Evolutionary conservation across 23 tunicate species (phyloP).

Genomic region (Phallusia fumigata): DNA sequence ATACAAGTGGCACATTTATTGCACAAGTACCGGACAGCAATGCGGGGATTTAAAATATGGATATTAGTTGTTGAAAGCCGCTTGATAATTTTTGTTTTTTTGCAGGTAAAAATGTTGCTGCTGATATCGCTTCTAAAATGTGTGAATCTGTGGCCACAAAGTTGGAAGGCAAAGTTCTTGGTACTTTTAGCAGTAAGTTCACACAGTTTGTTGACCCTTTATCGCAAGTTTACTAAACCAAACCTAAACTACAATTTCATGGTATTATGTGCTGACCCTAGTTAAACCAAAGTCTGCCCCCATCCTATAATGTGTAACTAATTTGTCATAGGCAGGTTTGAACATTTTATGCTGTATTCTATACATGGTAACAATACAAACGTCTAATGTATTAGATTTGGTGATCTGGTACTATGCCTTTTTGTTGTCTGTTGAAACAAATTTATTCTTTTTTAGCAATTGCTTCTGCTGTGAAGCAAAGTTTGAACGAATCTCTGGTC

Average conservation of each 20-base stretch:
- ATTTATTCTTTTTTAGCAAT: constrained; percentile 37
- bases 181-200: constrained; percentile 89
- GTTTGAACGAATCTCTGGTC: constrained; percentile 89
- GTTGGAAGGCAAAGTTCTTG: constrained; percentile 91
- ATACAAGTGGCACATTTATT: too few relatives aligned
- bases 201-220: not conserved
- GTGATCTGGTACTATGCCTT: not conserved
- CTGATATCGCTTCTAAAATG: constrained; percentile 95
- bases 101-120: constrained; percentile 93
- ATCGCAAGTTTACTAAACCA: not conserved
- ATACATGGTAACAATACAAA: too few relatives aligned
- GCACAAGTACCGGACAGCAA: too few relatives aligned
- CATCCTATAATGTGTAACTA: too few relatives aligned
- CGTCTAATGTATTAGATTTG: too few relatives aligned
- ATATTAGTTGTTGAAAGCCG: too few relatives aligned
- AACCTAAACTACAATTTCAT: too few relatives aligned
- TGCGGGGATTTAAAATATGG: too few relatives aligned
- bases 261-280: too few relatives aligned
- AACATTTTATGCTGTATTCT: too few relatives aligned
- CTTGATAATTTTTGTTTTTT: not conserved
- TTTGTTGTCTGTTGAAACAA: not conserved
- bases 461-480: constrained; percentile 86
- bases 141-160: constrained; percentile 82
- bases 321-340: too few relatives aligned
- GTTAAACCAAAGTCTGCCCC: too few relatives aligned